Base-by-base conservation (phyloP, 2,888 invertebrate genomes). In the Reticulitermes lucifugus region DNA sequence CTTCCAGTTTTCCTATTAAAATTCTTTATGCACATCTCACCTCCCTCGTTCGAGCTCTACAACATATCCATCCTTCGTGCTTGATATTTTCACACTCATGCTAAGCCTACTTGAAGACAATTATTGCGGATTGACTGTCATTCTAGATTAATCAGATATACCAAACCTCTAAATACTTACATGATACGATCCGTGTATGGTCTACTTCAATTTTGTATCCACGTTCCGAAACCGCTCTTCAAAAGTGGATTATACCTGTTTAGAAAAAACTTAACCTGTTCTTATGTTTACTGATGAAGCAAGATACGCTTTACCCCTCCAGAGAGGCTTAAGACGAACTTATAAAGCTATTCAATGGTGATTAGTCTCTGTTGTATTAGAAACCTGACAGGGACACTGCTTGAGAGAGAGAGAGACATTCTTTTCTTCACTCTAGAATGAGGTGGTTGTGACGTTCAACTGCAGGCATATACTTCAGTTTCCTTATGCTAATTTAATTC, bases 341-440 rank as follows among this genome's bases (percentile, higher is more conserved):
- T 81, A 81, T 70, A 41, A 81, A 65, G 70, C 70, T 81, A 81
- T 81, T 81, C 81, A 81, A 60, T 0, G 43, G 70, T 70, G 60
- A 81, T 81, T 81, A 81, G 81, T 46, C 46, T 46, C 41, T 35
- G 77, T 46, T 77, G 77, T n/a, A 51, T 51, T n/a, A 22, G 77
- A 46, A 51, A 46, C 21, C 77, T 46, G n/a, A 77, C 14, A 25
- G 65, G 2, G 65, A 25, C 4, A 12, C 25, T 25, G 9, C n/a
- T 65, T 1, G 29, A 77, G 77, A 46, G 77, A 46, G 46, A 77
- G 77, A 46, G 46, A 12, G 46, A 46, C 46, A 12, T 2, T 12
- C 46, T 10, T 77, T 51, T 77, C 77, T n/a, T 65, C 65, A 65
- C 60, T 21, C 14, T 18, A 43, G 75, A 43, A 75, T 43, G 75